These are phyloP conservation scores for Blennius ocellaris DNA, from an alignment of 2,113 vertebrate genomes.

Conservation along the genomic window DNA sequence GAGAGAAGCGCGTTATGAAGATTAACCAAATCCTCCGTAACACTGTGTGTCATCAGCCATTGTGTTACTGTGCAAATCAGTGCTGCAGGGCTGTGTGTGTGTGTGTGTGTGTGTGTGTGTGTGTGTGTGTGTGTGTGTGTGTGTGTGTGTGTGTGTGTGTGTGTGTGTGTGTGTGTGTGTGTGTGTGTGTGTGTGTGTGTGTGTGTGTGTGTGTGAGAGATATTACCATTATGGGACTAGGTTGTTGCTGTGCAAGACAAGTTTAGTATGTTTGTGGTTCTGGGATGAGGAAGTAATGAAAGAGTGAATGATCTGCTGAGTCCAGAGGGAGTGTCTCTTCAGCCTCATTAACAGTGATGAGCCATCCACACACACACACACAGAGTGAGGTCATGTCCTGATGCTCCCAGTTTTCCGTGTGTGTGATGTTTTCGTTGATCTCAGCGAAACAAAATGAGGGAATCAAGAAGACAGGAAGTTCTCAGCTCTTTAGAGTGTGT, in stretches of 20 bases:
- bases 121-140: not conserved
- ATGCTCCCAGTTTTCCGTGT: not conserved
- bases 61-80: no score
- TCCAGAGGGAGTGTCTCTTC: not conserved
- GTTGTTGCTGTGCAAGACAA: not conserved
- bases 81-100: not conserved
- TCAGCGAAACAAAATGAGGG: conserved; percentile 25
- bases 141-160: not conserved
- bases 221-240: no score
- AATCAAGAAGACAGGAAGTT: conserved; percentile 31
- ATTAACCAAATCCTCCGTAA: no score
- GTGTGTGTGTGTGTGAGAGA: not conserved
- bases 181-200: not conserved
- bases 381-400: conserved; percentile 23
- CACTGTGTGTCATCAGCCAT: no score
- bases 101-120: not conserved
- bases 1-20: no score
- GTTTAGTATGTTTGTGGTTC: not conserved
- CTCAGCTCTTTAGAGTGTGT: conserved; percentile 35
- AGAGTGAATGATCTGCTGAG: no score
- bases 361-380: not conserved
- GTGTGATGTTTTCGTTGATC: conserved; percentile 9
- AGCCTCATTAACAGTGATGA: conserved; percentile 27
- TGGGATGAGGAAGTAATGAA: no score
- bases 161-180: not conserved